Evolutionary conservation across 2,888 invertebrate genomes (phyloP).

Genomic region (Patella depressa): DNA sequence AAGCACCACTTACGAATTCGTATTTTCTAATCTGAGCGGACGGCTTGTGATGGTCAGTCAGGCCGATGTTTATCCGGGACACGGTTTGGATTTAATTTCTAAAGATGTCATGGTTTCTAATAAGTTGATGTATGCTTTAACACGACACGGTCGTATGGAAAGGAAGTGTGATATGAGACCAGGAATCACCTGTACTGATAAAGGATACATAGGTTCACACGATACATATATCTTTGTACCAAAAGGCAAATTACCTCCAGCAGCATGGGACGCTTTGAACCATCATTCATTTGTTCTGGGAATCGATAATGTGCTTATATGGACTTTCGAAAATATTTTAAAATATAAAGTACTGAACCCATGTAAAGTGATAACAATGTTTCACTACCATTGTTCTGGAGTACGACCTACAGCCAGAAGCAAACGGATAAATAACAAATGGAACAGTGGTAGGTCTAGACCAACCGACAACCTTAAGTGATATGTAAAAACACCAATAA

Average conservation of each 20-base stretch:
- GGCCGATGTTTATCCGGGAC: conserved; percentile 23
- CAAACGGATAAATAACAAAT: background rate
- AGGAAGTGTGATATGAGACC: conserved; percentile 19
- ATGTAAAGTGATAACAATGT: conserved; percentile 21
- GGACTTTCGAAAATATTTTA: conserved; percentile 20
- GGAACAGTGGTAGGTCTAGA: too few species aligned
- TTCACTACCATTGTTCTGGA: conserved; percentile 19
- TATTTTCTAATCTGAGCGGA: conserved; percentile 10
- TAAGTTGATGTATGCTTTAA: conserved; percentile 21
- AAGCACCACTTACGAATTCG: conserved; percentile 8
- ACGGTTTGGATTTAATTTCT: conserved; percentile 16
- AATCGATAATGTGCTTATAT: conserved; percentile 17
- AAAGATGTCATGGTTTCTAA: background rate
- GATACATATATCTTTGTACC: conserved; percentile 24
- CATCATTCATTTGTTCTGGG: background rate
- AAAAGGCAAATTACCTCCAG: background rate
- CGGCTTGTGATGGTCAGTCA: conserved; percentile 22
- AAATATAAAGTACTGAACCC: conserved; percentile 23
- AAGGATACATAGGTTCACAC: conserved; percentile 16
- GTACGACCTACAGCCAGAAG: conserved; percentile 1
- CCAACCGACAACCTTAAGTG: too few species aligned
- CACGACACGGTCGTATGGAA: conserved; percentile 17
- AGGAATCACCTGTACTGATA: background rate
- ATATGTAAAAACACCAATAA: too few species aligned
- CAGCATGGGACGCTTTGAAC: background rate